A percentile compares a stretch with the other conserved stretches of the same genome.
Evolutionary conservation across 2,797 vertebrate species (phyloP).

Genomic region (Todus mexicanus): DNA sequence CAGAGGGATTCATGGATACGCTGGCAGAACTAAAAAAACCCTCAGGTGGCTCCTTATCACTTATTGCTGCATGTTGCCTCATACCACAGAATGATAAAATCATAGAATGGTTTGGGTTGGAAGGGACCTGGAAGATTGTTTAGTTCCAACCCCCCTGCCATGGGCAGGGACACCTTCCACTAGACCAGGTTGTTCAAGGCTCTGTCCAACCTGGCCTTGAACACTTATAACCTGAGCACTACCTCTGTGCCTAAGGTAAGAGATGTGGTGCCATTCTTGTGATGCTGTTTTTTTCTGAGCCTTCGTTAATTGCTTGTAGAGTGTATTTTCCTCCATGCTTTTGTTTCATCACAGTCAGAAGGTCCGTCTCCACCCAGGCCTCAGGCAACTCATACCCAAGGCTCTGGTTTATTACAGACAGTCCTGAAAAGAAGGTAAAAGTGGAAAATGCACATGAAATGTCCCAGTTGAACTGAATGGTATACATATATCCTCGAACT

Average conservation of each 20-base stretch:
- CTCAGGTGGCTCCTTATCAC: not conserved
- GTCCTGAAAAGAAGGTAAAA: not conserved
- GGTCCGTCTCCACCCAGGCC: not conserved
- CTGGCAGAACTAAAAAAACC: not conserved
- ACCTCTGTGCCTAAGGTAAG: not conserved
- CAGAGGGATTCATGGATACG: not conserved
- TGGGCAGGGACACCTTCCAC: too few relatives aligned
- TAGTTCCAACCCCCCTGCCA: too few relatives aligned
- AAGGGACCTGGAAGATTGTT: too few relatives aligned
- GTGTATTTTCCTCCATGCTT: not conserved
- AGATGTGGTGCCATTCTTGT: not conserved
- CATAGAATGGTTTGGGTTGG: too few relatives aligned
- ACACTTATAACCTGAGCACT: not conserved
- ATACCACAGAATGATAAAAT: too few relatives aligned
- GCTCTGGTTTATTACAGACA: not conserved
- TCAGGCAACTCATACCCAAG: not conserved
- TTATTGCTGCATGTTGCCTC: not conserved
- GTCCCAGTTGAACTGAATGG: not conserved
- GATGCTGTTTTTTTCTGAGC: not conserved
- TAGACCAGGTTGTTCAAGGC: too few relatives aligned
- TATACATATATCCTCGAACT: not conserved
- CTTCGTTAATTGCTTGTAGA: not conserved
- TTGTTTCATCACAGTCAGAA: not conserved
- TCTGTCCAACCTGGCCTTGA: too few relatives aligned
- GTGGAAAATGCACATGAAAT: not conserved